Base-by-base conservation (phyloP, 2,113 vertebrate species). In the Heptranchias perlo region DNA sequence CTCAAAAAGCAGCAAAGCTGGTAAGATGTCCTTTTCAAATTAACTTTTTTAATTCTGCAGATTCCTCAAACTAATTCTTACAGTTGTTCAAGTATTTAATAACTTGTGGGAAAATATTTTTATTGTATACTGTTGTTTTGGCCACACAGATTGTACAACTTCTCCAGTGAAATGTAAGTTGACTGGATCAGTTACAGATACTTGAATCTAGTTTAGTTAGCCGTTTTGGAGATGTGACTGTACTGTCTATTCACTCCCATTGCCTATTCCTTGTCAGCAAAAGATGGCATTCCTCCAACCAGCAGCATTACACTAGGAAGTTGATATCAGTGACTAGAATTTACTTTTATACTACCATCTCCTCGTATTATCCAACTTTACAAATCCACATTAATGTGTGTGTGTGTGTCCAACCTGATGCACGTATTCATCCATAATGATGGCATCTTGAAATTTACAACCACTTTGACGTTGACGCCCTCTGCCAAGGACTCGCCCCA, bases 1-100 rank as follows among this genome's bases (percentile, higher is more conserved):
- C 97, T 97, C 97, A 97, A 96, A 97, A 78, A 96, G 96, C 97
- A 96, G 96, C 49, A 0, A 96, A 97, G n/a, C 97, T 21, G 97
- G 98, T 98, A 97, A 98, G 97, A 6, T 31, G 0, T 1, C 25
- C 62, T 67, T 67, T 94, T 95, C 25, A 52, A 73, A 47, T 95
- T 65, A 67, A 67, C 44, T 95, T 49, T 44, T 31, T 58, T 18
- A 35, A 52, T 25, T 49, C 11, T 95, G 65, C 47, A 52, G 65
- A 47, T 95, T 95, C 39, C 25, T 47, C n/a, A 44, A 31, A 35
- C 14, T 69, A 95, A 52, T 73, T 49, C 23, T 49, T 49, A 95
- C 25, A 21, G 47, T 69, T 95, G 44, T 39, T 64, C 89, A 93
- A 52, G 62, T 69, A 25, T 95, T 67, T 69, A 95, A 67, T 28